Base-by-base conservation (phyloP, 2,888 invertebrate genomes). In the Hylaea fasciaria region DNA sequence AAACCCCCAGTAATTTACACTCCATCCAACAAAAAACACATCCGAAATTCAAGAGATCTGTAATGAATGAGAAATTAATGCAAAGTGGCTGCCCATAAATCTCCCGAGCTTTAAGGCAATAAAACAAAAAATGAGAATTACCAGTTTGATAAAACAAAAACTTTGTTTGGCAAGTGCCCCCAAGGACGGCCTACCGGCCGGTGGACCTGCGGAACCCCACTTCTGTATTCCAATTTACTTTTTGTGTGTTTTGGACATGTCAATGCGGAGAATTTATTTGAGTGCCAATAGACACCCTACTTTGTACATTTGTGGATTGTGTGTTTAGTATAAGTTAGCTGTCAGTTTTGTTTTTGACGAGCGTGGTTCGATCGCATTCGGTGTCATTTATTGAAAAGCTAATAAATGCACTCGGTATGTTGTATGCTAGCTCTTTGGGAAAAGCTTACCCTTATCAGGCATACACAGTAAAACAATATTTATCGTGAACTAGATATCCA, bases 51-150 rank as follows among this genome's bases (percentile, higher is more conserved):
- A 82, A 81, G 81, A 80, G 85, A 84, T 81, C 83, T 83, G 85
- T 89, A 87, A 91, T 89, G 82, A 89, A 91, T 89, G 86, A 76
- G 85, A 87, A 86, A 91, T 91, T 89, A 89, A 91, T 91, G 86
- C 87, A 86, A 89, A 91, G 85, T 87, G 86, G 82, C 81, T 80
- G 78, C 81, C 83, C 76, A 87, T 91, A 90, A 91, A 91, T 91
- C 87, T 87, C 83, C 65, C 69, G 85, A 84, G 87, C 78, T 86
- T 89, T 82, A 65, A 78, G 83, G 84, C 83, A 87, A 88, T 87
- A 87, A 87, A 90, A 88, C 87, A 91, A 91, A 91, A 91, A 91
- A 91, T 85, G 82, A 75, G 85, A 85, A 87, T 88, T 85, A 85
- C 85, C 88, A 87, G 88, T 88, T 89, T 85, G 85, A 86, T 87